These are phyloP conservation scores for Spisula solida DNA, from an alignment of 2,888 invertebrate genomes.

Conservation along the genomic window DNA sequence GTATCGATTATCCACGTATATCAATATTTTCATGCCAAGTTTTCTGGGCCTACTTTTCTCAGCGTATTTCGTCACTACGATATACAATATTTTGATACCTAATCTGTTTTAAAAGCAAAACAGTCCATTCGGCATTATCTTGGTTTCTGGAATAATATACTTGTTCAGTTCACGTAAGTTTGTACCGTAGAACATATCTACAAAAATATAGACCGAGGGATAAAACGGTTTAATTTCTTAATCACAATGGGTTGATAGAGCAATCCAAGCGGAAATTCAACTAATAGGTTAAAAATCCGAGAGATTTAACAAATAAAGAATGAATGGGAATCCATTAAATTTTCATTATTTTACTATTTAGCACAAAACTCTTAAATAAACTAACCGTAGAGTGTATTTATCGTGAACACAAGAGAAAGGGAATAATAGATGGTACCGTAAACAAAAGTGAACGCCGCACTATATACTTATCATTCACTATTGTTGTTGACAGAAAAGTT, in stretches of 20 bases:
- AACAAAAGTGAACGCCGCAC: conserved; percentile 44
- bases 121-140: background rate
- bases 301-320: conserved; percentile 50
- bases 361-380: conserved; percentile 63
- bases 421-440: conserved; percentile 41
- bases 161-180: background rate
- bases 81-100: background rate
- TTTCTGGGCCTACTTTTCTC: conserved; percentile 1
- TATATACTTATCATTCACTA: conserved; percentile 50
- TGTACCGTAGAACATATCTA: conserved; percentile 28
- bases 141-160: conserved; percentile 19
- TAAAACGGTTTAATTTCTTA: conserved; percentile 32
- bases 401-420: conserved; percentile 47
- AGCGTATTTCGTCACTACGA: background rate
- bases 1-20: background rate
- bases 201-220: conserved; percentile 42
- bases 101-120: conserved; percentile 30
- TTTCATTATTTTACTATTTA: conserved; percentile 65
- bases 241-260: conserved; percentile 20
- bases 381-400: conserved; percentile 58
- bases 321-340: conserved; percentile 62
- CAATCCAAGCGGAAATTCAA: conserved; percentile 52
- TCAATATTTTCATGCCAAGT: conserved; percentile 27
- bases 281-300: conserved; percentile 55
- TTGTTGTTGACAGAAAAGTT: conserved; percentile 51